phyloP scores from a whole-genome alignment of 2,888 invertebrate species.

The Erebia aethiops region DNA sequence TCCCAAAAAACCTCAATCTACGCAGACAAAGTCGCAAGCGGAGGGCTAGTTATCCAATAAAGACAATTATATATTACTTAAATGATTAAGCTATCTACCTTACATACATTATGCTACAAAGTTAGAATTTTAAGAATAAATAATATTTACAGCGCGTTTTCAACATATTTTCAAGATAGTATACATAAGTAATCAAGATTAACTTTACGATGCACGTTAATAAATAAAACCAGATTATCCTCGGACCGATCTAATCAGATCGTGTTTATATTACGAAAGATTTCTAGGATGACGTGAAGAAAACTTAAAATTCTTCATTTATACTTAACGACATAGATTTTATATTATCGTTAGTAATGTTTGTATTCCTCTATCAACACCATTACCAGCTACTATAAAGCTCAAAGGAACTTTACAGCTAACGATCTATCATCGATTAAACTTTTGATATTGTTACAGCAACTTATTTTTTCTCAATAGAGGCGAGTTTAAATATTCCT shows the following conservation, averaged over 20 bases:
- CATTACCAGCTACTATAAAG: too few species aligned
- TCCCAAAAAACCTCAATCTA: too few species aligned
- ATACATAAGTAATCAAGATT: constrained; percentile 55
- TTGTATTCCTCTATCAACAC: neutral
- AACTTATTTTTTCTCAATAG: too few species aligned
- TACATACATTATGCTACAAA: constrained; percentile 4
- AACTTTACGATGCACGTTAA: constrained; percentile 62
- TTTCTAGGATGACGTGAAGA: constrained; percentile 44
- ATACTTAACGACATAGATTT: constrained; percentile 15
- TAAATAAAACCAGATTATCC: constrained; percentile 74
- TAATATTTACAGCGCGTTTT: constrained; percentile 25
- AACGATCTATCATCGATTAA: too few species aligned
- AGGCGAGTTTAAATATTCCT: too few species aligned
- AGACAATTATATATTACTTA: neutral
- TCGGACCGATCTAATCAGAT: constrained; percentile 70
- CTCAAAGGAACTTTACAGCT: too few species aligned
- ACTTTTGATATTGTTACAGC: too few species aligned
- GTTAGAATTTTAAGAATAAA: constrained; percentile 8
- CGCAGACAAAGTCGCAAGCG: too few species aligned
- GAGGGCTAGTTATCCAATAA: neutral
- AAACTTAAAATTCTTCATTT: constrained; percentile 13
- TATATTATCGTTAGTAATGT: neutral
- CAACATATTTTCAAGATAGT: constrained; percentile 33
- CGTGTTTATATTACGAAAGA: constrained; percentile 74
- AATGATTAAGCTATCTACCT: neutral